Evolutionary conservation across 2,888 invertebrate species (phyloP).

Genomic region (Endomychus coccineus): DNA sequence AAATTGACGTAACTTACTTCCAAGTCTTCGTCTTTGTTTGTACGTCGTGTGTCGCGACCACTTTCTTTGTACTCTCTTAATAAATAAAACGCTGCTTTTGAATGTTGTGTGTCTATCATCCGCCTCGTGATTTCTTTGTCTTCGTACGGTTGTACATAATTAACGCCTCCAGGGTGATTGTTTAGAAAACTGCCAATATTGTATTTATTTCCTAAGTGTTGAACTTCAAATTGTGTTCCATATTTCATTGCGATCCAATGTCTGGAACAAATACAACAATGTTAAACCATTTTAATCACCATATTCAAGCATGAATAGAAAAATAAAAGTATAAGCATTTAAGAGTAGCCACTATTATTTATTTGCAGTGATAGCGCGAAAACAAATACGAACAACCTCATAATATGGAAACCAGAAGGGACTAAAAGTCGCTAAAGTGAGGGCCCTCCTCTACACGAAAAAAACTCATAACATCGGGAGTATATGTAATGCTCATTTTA

Average conservation of each 20-base stretch:
- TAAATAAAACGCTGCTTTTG: slow-evolving; percentile 57
- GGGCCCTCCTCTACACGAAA: too few species aligned
- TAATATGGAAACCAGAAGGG: too few species aligned
- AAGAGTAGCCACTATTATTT: too few species aligned
- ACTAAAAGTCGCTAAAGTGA: too few species aligned
- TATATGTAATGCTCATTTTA: too few species aligned
- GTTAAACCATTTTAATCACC: too few species aligned
- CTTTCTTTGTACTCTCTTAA: slow-evolving; percentile 53
- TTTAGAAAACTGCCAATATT: slow-evolving; percentile 58
- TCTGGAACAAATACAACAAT: too few species aligned
- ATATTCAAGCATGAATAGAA: too few species aligned
- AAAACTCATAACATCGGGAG: too few species aligned
- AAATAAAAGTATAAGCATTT: too few species aligned
- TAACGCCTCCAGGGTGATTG: slow-evolving; percentile 69
- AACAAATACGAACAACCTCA: too few species aligned
- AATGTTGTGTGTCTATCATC: slow-evolving; percentile 53
- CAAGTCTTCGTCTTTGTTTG: slow-evolving; percentile 35
- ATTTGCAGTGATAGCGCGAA: too few species aligned
- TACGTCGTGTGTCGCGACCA: slow-evolving; percentile 32
- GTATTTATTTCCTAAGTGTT: slow-evolving; percentile 47
- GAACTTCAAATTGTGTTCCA: slow-evolving; percentile 38
- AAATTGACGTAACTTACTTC: slow-evolving; percentile 36
- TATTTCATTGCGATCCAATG: slow-evolving; percentile 26
- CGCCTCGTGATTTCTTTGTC: slow-evolving; percentile 49
- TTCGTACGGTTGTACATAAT: slow-evolving; percentile 53